Conservation (phyloP, 2,797 vertebrate genomes). For the Lepilemur septentrionalis region DNA sequence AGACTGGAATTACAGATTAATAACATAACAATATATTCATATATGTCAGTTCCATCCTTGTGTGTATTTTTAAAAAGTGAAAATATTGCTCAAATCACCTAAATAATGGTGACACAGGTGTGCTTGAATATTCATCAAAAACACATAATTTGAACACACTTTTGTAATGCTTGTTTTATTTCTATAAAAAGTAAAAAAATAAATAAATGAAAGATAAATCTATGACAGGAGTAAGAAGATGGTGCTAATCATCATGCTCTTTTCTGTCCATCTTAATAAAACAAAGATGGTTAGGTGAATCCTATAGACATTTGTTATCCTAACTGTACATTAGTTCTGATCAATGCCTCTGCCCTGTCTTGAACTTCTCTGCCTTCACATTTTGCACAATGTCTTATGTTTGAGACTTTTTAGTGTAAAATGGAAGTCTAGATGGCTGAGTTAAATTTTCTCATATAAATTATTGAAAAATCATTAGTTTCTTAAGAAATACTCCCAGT, state of each 20-base stretch:
- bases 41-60: background rate
- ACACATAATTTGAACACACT: background rate
- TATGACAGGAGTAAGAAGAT: background rate
- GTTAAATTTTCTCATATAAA: background rate
- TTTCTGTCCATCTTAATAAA: background rate
- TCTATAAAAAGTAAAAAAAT: background rate
- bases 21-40: background rate
- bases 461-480: background rate
- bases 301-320: background rate
- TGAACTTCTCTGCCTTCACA: background rate
- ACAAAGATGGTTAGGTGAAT: background rate
- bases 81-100: background rate
- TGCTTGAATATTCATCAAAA: background rate
- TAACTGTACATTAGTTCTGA: background rate
- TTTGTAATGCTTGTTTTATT: background rate
- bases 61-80: background rate
- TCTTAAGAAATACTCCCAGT: background rate
- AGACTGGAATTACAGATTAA: background rate
- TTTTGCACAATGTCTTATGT: background rate
- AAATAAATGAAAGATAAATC: background rate
- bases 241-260: background rate
- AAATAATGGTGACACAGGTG: background rate
- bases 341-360: background rate
- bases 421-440: background rate
- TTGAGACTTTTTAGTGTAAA: background rate